Evolutionary conservation across 2,888 invertebrate species (phyloP).

Genomic region (Metopia argyrocephala): DNA sequence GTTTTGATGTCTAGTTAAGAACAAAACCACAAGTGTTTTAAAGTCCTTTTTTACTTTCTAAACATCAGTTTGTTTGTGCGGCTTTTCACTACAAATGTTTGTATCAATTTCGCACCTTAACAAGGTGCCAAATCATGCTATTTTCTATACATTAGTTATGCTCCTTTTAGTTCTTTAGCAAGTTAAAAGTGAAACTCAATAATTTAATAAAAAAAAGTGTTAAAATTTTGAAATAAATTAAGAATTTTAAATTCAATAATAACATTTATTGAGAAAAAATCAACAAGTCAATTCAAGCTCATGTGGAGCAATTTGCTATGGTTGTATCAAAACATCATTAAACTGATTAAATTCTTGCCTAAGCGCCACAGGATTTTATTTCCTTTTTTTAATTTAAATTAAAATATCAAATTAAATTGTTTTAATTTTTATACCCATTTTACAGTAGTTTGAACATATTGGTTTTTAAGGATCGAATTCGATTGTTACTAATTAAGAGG

Average conservation of each 20-base stretch:
- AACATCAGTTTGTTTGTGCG: not conserved
- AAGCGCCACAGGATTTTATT: conserved; percentile 24
- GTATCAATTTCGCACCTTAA: conserved; percentile 58
- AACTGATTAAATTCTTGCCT: not conserved
- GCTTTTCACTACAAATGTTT: not conserved
- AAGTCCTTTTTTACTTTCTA: not conserved
- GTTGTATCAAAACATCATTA: conserved; percentile 2
- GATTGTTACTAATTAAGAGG: no score
- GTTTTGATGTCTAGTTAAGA: conserved; percentile 54
- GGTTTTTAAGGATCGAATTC: no score
- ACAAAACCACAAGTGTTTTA: conserved; percentile 61
- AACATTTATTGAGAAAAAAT: conserved; percentile 36
- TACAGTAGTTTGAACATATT: no score
- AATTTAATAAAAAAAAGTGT: conserved; percentile 12
- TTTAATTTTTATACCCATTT: no score
- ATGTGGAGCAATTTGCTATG: conserved; percentile 6
- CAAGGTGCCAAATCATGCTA: conserved; percentile 56
- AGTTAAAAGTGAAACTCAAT: not conserved
- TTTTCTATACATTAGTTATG: not conserved
- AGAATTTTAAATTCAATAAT: conserved; percentile 21
- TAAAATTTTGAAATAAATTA: conserved; percentile 30
- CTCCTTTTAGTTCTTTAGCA: not conserved
- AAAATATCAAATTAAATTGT: no score
- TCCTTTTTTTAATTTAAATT: not conserved
- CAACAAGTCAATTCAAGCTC: no score